Conservation (phyloP, 2,888 invertebrate genomes). For the Neoaliturus tenellus region DNA sequence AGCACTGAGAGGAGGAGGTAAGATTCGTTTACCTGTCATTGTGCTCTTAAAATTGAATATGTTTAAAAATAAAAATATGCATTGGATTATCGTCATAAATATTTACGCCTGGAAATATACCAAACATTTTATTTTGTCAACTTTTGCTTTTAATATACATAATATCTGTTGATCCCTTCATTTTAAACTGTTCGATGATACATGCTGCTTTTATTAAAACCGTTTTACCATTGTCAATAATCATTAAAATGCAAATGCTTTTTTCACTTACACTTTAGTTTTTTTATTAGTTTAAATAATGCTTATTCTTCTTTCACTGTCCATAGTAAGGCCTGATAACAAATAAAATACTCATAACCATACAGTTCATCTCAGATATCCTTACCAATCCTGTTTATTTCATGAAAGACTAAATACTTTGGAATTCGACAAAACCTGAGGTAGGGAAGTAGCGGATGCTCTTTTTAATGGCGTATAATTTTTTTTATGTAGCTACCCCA, state of each 20-base stretch:
- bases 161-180: neutral
- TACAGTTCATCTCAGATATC: no score
- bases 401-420: no score
- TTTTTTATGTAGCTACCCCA: no score
- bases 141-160: neutral
- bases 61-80: neutral
- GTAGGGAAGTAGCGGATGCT: no score
- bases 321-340: no score
- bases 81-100: neutral
- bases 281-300: neutral
- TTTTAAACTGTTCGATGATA: constrained; percentile 1
- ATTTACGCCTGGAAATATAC: neutral
- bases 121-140: neutral
- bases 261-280: neutral
- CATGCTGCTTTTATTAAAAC: neutral
- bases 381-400: no score
- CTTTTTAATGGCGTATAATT: no score
- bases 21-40: constrained; percentile 43
- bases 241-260: neutral
- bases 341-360: no score
- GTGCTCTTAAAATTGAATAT: constrained; percentile 58
- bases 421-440: no score
- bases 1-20: constrained; percentile 52
- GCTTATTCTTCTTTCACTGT: neutral
- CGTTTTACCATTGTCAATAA: no score